These are phyloP conservation scores for Eilema depressum DNA, from an alignment of 2,888 invertebrate species.

Conservation along the genomic window DNA sequence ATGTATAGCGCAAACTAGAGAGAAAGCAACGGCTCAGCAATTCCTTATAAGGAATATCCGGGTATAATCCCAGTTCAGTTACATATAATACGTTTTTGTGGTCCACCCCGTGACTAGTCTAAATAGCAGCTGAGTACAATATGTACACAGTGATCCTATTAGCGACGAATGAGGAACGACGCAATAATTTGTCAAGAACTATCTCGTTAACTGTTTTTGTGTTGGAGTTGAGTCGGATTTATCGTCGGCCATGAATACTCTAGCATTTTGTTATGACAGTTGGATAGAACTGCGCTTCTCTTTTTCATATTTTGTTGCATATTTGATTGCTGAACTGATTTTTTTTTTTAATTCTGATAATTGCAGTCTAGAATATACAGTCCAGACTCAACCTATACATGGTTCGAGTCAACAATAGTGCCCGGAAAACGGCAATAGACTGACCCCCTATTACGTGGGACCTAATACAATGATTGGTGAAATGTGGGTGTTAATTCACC, in stretches of 20 bases:
- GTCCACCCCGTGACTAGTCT: constrained; percentile 18
- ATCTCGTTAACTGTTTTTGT: constrained; percentile 42
- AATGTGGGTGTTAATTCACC: too few species aligned
- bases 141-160: constrained; percentile 34
- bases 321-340: background rate
- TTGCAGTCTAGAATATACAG: too few species aligned
- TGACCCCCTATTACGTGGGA: too few species aligned
- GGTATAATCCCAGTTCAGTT: background rate
- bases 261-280: constrained; percentile 7
- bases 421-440: too few species aligned
- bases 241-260: constrained; percentile 20
- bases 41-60: too few species aligned
- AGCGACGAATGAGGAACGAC: constrained; percentile 32
- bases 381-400: too few species aligned
- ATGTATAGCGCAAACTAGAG: background rate
- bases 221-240: constrained; percentile 34
- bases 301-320: background rate
- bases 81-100: constrained; percentile 14
- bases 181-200: constrained; percentile 43
- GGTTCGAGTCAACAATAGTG: too few species aligned
- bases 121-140: constrained; percentile 30
- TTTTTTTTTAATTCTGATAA: too few species aligned
- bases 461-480: too few species aligned
- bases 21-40: background rate
- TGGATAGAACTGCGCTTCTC: background rate